A percentile compares a stretch with the other conserved stretches of the same genome.
phyloP scores from a whole-genome alignment of 30 jellyfish, hydroid and myxozoan species.

The Calvadosia cruxmelitensis region DNA sequence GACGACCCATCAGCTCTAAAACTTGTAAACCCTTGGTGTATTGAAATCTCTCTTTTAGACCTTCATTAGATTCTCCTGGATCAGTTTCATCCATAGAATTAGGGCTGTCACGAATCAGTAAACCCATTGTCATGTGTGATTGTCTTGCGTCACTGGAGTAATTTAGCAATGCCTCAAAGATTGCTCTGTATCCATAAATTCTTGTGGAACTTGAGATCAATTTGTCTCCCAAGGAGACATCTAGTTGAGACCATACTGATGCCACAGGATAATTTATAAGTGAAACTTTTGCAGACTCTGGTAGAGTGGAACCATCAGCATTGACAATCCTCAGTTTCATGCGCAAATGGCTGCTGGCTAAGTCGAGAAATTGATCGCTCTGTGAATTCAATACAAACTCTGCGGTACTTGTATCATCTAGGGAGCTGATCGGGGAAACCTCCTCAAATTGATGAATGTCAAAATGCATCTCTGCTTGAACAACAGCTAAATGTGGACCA shows the following conservation, averaged over 20 bases:
- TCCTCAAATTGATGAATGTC: too few species aligned
- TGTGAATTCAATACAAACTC: background rate
- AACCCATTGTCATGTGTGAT: background rate
- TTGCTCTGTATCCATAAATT: background rate
- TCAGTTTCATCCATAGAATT: too few species aligned
- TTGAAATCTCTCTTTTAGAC: background rate
- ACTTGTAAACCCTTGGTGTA: background rate
- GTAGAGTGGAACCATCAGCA: background rate
- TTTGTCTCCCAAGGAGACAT: background rate
- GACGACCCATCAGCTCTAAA: background rate
- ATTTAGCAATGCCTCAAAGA: background rate
- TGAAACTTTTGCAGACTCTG: background rate
- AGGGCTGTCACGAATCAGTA: background rate
- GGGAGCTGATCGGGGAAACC: background rate
- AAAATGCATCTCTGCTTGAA: too few species aligned
- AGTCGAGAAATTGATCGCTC: background rate
- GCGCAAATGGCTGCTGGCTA: background rate
- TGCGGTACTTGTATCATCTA: background rate
- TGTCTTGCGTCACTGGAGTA: background rate
- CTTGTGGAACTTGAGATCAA: too few species aligned
- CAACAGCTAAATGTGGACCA: too few species aligned
- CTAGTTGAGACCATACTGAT: background rate
- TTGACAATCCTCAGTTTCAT: background rate
- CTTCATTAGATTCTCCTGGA: background rate
- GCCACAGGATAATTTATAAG: too few species aligned